phyloP scores from a whole-genome alignment of 2,113 vertebrate genomes.

The Paralichthys olivaceus region DNA sequence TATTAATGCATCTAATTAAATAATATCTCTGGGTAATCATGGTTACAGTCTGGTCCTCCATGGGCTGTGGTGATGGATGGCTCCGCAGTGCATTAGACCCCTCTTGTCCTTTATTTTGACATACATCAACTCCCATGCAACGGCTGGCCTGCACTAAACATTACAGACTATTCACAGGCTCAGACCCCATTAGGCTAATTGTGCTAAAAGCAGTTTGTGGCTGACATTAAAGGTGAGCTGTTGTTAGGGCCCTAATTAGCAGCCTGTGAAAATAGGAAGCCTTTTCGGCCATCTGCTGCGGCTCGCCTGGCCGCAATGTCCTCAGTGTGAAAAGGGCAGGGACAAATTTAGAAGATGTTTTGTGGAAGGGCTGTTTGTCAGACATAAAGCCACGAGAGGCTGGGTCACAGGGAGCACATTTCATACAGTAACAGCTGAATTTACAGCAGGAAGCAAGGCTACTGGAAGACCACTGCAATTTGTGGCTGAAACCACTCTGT shows the following conservation, averaged over 20 bases:
- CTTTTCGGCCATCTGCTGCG: constrained; percentile 72
- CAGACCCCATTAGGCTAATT: constrained; percentile 73
- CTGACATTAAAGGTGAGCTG: constrained; percentile 76
- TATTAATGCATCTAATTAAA: constrained; percentile 81
- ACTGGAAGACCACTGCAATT: constrained; percentile 24
- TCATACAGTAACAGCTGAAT: constrained; percentile 40
- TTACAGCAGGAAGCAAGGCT: not conserved
- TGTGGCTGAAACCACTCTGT: constrained; percentile 19
- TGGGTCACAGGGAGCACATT: constrained; percentile 31
- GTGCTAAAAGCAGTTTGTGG: constrained; percentile 69
- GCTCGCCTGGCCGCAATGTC: constrained; percentile 41
- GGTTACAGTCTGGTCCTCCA: constrained; percentile 53
- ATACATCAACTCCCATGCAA: constrained; percentile 32
- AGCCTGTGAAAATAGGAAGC: constrained; percentile 64
- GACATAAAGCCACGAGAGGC: constrained; percentile 46
- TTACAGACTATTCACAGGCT: constrained; percentile 54
- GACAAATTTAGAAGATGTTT: constrained; percentile 69
- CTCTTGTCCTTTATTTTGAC: constrained; percentile 68
- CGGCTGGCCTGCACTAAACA: constrained; percentile 34
- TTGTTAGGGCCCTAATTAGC: constrained; percentile 73
- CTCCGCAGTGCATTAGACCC: constrained; percentile 8
- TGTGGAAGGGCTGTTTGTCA: constrained; percentile 53
- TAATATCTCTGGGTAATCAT: constrained; percentile 70
- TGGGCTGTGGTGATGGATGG: constrained; percentile 58
- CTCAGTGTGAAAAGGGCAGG: constrained; percentile 69